Conservation (phyloP, 1,140 invertebrate genomes). For the Onthophagus taurus region DNA sequence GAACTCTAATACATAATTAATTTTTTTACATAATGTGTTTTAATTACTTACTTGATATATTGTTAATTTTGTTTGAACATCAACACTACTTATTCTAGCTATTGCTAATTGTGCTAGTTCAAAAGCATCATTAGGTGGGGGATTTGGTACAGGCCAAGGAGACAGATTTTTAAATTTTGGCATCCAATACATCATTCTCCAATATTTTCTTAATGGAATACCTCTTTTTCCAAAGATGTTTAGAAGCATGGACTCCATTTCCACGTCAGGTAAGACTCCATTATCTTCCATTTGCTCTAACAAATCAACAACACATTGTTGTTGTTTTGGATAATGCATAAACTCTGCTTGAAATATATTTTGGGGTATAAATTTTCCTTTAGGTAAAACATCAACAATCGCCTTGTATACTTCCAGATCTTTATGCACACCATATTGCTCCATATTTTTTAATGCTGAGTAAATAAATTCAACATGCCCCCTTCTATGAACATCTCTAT, state of each 20-base stretch:
- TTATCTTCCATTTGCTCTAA: constrained; percentile 86
- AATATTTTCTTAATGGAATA: constrained; percentile 72
- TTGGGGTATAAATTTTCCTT: constrained; percentile 75
- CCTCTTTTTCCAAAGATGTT: constrained; percentile 76
- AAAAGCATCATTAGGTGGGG: constrained; percentile 60
- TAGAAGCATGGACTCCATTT: constrained; percentile 72
- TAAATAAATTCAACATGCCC: constrained; percentile 93
- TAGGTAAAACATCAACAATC: constrained; percentile 84
- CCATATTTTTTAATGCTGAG: constrained; percentile 76
- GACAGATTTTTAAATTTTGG: constrained; percentile 90
- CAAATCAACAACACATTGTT: constrained; percentile 66
- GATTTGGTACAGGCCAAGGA: constrained; percentile 77
- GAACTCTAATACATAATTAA: constrained; percentile 42
- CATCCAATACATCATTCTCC: constrained; percentile 97
- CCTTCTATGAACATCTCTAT: constrained; percentile 47
- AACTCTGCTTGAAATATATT: constrained; percentile 57
- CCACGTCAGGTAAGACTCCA: constrained; percentile 83
- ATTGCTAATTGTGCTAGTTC: constrained; percentile 83
- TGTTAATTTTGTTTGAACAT: constrained; percentile 61
- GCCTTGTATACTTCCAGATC: constrained; percentile 89
- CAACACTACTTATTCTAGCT: constrained; percentile 76
- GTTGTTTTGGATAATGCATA: constrained; percentile 13
- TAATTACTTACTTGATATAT: constrained; percentile 56
- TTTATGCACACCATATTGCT: constrained; percentile 80
- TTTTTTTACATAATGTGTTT: no score